Evolutionary conservation across 2,888 invertebrate genomes (phyloP), one percentile per base, ranked within the genome.

Genomic region (Lysandra coridon): DNA sequence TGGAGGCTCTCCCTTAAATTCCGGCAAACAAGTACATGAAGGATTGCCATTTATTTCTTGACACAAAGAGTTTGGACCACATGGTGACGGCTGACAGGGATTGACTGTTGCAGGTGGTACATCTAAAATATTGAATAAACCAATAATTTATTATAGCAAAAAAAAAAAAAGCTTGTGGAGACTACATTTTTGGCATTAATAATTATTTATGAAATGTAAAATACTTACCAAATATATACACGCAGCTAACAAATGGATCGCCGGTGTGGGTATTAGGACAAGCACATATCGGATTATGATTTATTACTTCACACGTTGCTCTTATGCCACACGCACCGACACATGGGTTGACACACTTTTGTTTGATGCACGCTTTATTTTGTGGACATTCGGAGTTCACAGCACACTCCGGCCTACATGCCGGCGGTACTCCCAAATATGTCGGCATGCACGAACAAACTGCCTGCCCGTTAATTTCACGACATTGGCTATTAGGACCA

Each of bases 41-140:
- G 97, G 97, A 60, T 95, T 95, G 81, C 96, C 96, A 81, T 96
- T 96, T 23, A 95, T 89, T 81, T 96, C 95, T 86, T 95, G 95
- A 85, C 97, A 98, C 86, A 97, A 95, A 1, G 97, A 95, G 86
- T 97, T 97, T 0, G 97, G 96, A 23, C 98, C 98, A 87, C 98
- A 98, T 0, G 97, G 98, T 78, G 97, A 96, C 75, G 97, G 97
- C 83, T 95, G 95, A 86, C 98, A 98, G 5, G 97, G 97, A 85
- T 97, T 96, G 78, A 95, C 88, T 78, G 83, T 83, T 53, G 86
- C 80, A 23, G 88, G 86, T 12, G 89, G 88, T 78, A 86, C 82
- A 86, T 84, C 93, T 93, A 73, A 10, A 6, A 78, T 57, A 69
- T 62, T 33, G 23, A 64, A 60, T 17, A 33, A 44, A 23, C 5